Conservation (phyloP, 2,888 invertebrate species). For the Campoletis raptor region DNA sequence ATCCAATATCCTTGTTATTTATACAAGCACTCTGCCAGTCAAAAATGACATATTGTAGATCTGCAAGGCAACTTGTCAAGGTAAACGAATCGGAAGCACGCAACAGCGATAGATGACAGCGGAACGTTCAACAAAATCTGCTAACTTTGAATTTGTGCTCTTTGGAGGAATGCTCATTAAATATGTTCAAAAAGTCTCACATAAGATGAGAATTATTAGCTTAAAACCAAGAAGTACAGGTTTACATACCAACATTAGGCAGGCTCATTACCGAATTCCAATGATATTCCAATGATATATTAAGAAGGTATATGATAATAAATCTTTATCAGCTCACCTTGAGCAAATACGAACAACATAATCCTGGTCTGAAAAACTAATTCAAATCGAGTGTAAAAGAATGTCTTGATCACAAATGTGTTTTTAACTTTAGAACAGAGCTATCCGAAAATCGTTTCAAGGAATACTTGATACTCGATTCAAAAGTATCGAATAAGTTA, state of each 20-base stretch:
- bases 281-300: no score
- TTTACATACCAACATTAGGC: not conserved
- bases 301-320: no score
- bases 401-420: no score
- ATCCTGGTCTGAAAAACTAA: not conserved
- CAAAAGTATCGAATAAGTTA: no score
- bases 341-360: not conserved
- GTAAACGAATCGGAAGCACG: not conserved
- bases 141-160: not conserved
- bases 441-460: no score
- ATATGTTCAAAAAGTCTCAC: not conserved
- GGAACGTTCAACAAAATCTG: not conserved
- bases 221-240: not conserved
- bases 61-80: no score
- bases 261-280: not conserved
- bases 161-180: not conserved
- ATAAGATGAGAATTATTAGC: not conserved
- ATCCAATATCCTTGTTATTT: constrained; percentile 57
- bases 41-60: not conserved
- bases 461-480: no score
- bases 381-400: not conserved
- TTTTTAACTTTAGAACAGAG: no score
- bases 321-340: not conserved
- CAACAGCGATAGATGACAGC: not conserved
- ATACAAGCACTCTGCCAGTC: not conserved